phyloP scores from a whole-genome alignment of 2,113 vertebrate genomes.

The Typhlomys cinereus region DNA sequence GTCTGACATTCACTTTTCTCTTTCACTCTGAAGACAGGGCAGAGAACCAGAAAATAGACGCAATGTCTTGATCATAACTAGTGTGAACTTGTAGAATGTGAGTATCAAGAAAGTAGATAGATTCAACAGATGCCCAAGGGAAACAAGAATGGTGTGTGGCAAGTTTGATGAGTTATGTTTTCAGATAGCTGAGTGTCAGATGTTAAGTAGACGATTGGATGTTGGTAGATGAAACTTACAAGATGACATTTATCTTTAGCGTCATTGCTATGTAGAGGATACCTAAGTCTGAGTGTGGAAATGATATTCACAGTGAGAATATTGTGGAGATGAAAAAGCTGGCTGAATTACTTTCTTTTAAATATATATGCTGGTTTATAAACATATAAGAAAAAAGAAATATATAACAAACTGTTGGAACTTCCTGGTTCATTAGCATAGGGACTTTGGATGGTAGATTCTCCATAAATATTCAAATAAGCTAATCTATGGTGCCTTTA shows the following conservation, averaged over 20 bases:
- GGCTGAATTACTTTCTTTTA: neutral
- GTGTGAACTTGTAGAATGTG: neutral
- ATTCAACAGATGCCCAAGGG: neutral
- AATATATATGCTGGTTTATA: too few species aligned
- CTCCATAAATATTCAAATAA: constrained; percentile 3
- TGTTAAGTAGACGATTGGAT: neutral
- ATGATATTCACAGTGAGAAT: neutral
- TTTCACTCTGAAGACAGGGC: neutral
- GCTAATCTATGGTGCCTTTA: neutral
- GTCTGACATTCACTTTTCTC: neutral
- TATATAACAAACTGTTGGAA: neutral
- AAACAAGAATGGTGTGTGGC: neutral
- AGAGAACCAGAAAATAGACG: neutral
- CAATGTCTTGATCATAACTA: neutral
- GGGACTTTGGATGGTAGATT: too few species aligned
- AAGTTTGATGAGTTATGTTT: neutral
- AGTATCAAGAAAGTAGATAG: neutral
- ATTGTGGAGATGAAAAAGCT: neutral
- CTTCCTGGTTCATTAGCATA: neutral
- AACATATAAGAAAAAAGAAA: too few species aligned
- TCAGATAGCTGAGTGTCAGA: neutral
- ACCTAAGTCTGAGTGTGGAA: neutral
- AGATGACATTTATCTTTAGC: neutral
- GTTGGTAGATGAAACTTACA: neutral
- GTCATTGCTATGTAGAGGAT: neutral